phyloP scores from a whole-genome alignment of 2,113 vertebrate genomes.

The Atlantisia rogersi region DNA sequence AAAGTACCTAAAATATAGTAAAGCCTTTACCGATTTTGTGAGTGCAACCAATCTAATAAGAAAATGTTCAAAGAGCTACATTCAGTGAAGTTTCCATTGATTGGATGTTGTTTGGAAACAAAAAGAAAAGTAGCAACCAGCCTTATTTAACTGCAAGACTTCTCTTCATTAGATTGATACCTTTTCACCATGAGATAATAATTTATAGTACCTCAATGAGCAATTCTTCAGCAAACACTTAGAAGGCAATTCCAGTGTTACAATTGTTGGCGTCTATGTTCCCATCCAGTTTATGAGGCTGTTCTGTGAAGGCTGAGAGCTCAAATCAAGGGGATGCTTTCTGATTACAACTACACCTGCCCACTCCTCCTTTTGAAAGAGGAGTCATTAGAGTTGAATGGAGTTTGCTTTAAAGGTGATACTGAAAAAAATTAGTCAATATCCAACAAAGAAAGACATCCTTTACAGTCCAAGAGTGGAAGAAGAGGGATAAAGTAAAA shows the following conservation, averaged over 20 bases:
- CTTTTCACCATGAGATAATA: neutral
- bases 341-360: neutral
- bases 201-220: neutral
- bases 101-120: neutral
- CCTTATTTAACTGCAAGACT: neutral
- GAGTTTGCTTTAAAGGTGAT: neutral
- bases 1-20: neutral
- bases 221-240: neutral
- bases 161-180: neutral
- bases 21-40: neutral
- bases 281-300: neutral
- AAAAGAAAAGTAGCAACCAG: neutral
- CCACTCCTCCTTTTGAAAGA: neutral
- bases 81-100: neutral
- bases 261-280: neutral
- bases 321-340: neutral
- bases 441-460: neutral
- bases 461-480: neutral
- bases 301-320: neutral
- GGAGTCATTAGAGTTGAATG: neutral
- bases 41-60: fast-evolving
- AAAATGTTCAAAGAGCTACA: neutral
- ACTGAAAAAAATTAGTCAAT: neutral
- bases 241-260: neutral
- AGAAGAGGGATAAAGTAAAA: neutral